A percentile compares a stretch with the other conserved stretches of the same genome.
These are phyloP conservation scores for Platycnemis pennipes DNA, from an alignment of 2,888 invertebrate genomes.

Conservation along the genomic window DNA sequence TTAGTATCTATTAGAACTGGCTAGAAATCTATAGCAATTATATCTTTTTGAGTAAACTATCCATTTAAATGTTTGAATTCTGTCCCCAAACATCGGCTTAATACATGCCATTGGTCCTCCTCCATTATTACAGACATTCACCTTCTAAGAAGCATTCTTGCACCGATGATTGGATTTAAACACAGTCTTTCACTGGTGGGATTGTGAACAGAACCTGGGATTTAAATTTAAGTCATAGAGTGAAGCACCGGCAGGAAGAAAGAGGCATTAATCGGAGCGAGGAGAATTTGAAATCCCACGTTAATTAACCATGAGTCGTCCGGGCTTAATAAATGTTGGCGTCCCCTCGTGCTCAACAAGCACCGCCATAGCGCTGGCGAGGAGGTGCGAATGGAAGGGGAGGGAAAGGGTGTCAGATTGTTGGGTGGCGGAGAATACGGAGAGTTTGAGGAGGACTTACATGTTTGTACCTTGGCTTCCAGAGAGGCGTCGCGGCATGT, in stretches of 20 bases:
- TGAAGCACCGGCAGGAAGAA: background rate
- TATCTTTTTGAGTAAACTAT: no score
- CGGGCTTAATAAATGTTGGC: constrained; percentile 43
- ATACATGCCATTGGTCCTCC: no score
- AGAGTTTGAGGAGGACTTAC: background rate
- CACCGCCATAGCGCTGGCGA: background rate
- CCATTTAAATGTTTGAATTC: no score
- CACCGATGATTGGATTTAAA: no score
- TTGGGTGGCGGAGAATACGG: background rate
- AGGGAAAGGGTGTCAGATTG: background rate
- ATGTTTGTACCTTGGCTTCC: background rate
- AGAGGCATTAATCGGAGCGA: background rate
- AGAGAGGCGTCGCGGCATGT: background rate
- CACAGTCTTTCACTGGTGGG: background rate
- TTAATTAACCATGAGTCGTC: constrained; percentile 48
- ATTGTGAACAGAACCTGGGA: background rate
- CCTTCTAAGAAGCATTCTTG: no score
- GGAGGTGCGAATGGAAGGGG: background rate
- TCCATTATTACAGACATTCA: no score
- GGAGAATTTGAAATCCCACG: constrained; percentile 13
- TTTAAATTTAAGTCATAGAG: background rate
- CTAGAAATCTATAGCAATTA: no score
- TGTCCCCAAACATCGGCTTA: no score
- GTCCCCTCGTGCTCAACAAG: background rate
- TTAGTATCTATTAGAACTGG: no score